A percentile compares a stretch with the other conserved stretches of the same genome.
Conservation (phyloP, 1,140 invertebrate species). For the Zaprionus kolodkinae region DNA sequence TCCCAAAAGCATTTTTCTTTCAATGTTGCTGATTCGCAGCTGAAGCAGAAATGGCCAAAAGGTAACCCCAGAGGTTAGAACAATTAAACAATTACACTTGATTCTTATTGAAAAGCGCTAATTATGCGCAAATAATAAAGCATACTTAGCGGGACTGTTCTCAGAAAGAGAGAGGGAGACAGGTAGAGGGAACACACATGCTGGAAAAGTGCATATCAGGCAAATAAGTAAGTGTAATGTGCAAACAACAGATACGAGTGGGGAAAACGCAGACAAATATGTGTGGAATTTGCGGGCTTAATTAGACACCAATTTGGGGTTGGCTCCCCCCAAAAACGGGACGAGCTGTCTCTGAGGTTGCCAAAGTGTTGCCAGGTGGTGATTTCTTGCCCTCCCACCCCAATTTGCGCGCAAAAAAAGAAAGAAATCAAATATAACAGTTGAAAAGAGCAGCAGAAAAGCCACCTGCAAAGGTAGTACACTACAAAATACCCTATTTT, state of each 20-base stretch:
- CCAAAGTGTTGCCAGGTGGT: slow-evolving; percentile 19
- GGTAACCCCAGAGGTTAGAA: background rate
- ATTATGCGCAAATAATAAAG: slow-evolving; percentile 73
- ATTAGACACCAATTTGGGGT: slow-evolving; percentile 51
- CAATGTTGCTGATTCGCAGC: slow-evolving; percentile 5
- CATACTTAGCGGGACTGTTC: slow-evolving; percentile 37
- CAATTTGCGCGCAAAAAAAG: slow-evolving; percentile 1
- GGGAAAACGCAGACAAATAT: slow-evolving; percentile 24
- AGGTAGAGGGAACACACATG: slow-evolving; percentile 12
- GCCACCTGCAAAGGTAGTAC: background rate
- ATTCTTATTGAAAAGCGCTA: slow-evolving; percentile 72
- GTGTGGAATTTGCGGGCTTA: slow-evolving; percentile 54
- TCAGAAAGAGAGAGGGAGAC: background rate
- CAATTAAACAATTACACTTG: slow-evolving; percentile 49
- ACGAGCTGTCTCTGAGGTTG: slow-evolving; percentile 17
- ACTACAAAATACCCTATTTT: background rate
- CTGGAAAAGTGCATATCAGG: slow-evolving; percentile 42
- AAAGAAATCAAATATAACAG: slow-evolving; percentile 29
- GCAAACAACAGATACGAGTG: slow-evolving; percentile 25
- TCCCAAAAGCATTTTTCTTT: background rate
- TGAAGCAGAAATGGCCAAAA: slow-evolving; percentile 5
- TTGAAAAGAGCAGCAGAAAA: background rate
- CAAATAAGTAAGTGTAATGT: slow-evolving; percentile 48
- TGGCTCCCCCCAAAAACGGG: slow-evolving; percentile 6
- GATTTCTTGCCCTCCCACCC: background rate